Evolutionary conservation across 92 coral and sea anemone genomes (phyloP).

Genomic region (Metridium senile): DNA sequence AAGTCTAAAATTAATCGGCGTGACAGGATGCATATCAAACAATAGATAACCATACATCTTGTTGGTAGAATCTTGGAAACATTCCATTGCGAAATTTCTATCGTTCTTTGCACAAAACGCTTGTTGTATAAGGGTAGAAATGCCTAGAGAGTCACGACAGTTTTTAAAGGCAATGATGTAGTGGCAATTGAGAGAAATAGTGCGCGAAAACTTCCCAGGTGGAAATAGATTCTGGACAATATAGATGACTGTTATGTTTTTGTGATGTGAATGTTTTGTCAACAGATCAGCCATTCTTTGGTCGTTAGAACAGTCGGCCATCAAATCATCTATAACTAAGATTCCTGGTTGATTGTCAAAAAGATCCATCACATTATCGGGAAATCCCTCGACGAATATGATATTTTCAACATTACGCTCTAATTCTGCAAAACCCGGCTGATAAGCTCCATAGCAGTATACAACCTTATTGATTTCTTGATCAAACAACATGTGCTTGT

Average conservation of each 20-base stretch:
- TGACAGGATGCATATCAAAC: conserved; percentile 49
- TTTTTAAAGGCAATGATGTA: conserved; percentile 29
- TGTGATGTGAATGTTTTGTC: conserved; percentile 55
- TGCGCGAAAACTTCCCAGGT: conserved; percentile 25
- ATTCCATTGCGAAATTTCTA: conserved; percentile 41
- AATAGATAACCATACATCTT: conserved; percentile 49
- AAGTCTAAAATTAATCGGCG: conserved; percentile 15
- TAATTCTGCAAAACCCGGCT: conserved; percentile 32
- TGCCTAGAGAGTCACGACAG: conserved; percentile 43
- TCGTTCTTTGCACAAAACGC: conserved; percentile 27
- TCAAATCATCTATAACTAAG: conserved; percentile 45
- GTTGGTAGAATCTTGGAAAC: conserved; percentile 52
- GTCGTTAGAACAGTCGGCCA: conserved; percentile 39
- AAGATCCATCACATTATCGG: conserved; percentile 26
- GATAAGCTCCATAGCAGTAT: conserved; percentile 40
- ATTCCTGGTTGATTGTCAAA: conserved; percentile 26
- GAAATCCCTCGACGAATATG: conserved; percentile 44
- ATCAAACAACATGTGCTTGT: conserved; percentile 22
- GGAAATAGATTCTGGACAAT: conserved; percentile 37
- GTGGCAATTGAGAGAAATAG: conserved; percentile 33
- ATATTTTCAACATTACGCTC: conserved; percentile 33
- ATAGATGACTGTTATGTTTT: conserved; percentile 27
- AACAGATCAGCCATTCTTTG: conserved; percentile 35
- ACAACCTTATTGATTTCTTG: conserved; percentile 29
- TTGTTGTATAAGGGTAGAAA: conserved; percentile 43